These are phyloP conservation scores for Dicrostonyx torquatus DNA, from an alignment of 2,797 vertebrate species.

Conservation along the genomic window DNA sequence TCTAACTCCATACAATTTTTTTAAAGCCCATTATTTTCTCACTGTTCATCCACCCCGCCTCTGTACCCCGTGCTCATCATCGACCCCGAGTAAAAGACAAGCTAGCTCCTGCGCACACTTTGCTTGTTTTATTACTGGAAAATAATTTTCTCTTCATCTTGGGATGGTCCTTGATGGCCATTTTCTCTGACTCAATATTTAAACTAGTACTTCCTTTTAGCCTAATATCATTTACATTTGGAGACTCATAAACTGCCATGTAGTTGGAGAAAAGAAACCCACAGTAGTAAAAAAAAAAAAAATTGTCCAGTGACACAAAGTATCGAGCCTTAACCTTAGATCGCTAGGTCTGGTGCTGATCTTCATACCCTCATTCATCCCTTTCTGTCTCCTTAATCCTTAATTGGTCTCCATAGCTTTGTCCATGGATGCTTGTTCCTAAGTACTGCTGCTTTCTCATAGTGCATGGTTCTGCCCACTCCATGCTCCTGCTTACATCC, in stretches of 20 bases:
- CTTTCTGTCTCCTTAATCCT: neutral
- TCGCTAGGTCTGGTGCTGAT: neutral
- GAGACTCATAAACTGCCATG: neutral
- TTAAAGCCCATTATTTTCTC: neutral
- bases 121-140: neutral
- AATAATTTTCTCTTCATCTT: neutral
- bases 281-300: neutral
- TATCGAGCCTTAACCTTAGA: neutral
- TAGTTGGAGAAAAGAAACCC: conserved; percentile 1
- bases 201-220: neutral
- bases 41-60: neutral
- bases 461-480: neutral
- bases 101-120: neutral
- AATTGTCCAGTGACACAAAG: neutral
- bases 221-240: neutral
- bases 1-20: neutral
- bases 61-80: neutral
- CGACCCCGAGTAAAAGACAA: neutral
- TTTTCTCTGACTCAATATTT: neutral
- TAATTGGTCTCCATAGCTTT: neutral
- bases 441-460: neutral
- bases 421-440: neutral
- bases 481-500: neutral
- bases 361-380: neutral
- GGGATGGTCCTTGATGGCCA: neutral